Evolutionary conservation across 2,888 invertebrate species (phyloP).

Genomic region (Apodemia arnacis): DNA sequence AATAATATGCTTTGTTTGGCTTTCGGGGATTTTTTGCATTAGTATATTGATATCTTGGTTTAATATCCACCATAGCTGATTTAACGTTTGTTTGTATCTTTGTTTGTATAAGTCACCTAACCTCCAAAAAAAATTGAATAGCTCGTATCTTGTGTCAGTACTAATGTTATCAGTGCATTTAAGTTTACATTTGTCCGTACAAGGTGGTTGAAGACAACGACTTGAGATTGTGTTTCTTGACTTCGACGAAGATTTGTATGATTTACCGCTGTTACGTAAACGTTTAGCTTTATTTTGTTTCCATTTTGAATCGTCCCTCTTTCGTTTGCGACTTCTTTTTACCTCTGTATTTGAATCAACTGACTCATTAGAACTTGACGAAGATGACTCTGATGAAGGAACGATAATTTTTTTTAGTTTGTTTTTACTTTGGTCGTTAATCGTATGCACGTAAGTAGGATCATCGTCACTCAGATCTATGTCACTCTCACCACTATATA

Average conservation of each 20-base stretch:
- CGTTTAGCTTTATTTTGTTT: neutral
- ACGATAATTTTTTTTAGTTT: too few species aligned
- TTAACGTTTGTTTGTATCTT: neutral
- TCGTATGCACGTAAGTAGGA: neutral
- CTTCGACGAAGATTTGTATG: neutral
- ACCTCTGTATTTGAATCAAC: too few species aligned
- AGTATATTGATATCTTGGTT: too few species aligned
- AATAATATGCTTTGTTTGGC: neutral
- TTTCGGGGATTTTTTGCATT: neutral
- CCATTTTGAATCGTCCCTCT: neutral
- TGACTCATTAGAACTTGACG: too few species aligned
- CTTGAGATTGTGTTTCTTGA: neutral
- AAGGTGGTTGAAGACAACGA: neutral
- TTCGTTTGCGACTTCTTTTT: neutral
- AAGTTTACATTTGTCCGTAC: neutral
- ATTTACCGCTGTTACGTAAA: neutral
- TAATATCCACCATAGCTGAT: too few species aligned
- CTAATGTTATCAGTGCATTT: constrained; percentile 11
- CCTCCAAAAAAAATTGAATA: neutral
- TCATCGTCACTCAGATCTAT: too few species aligned
- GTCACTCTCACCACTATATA: too few species aligned
- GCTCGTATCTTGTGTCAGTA: neutral
- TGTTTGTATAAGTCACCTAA: constrained; percentile 5
- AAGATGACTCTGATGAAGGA: too few species aligned
- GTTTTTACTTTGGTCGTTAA: neutral